Percentiles rank a stretch among this genome's conserved stretches.
Conservation (phyloP, 1,140 invertebrate genomes). For the Camponotus floridanus region DNA sequence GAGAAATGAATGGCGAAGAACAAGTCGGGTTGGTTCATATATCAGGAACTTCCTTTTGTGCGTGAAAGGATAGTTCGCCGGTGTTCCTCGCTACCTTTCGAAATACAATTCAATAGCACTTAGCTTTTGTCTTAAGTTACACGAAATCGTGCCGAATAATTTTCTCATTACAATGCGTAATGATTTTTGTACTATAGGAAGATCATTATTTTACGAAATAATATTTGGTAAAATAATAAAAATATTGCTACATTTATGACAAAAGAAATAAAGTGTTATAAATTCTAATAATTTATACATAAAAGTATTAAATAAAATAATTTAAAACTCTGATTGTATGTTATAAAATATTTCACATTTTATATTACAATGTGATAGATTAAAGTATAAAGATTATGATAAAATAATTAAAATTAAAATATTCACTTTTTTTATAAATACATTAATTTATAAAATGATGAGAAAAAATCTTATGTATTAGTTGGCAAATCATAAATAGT, state of each 20-base stretch:
- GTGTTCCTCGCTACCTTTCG: slow-evolving; percentile 21
- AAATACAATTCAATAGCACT: slow-evolving; percentile 49
- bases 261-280: too few relatives aligned
- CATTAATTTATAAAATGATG: too few relatives aligned
- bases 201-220: not conserved
- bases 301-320: too few relatives aligned
- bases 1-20: slow-evolving; percentile 52
- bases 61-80: slow-evolving; percentile 50
- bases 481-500: too few relatives aligned
- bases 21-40: slow-evolving; percentile 39
- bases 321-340: too few relatives aligned
- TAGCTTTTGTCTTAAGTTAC: slow-evolving; percentile 46
- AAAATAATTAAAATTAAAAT: not conserved
- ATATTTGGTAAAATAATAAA: not conserved
- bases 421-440: not conserved
- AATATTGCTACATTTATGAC: too few relatives aligned
- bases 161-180: not conserved
- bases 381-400: too few relatives aligned
- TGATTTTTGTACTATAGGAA: not conserved
- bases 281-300: too few relatives aligned
- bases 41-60: slow-evolving; percentile 50
- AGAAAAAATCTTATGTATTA: too few relatives aligned
- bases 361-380: not conserved
- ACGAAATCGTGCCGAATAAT: slow-evolving; percentile 32
- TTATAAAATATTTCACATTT: not conserved